phyloP scores from a whole-genome alignment of 2,113 vertebrate species.

The Hippocampus zosterae region DNA sequence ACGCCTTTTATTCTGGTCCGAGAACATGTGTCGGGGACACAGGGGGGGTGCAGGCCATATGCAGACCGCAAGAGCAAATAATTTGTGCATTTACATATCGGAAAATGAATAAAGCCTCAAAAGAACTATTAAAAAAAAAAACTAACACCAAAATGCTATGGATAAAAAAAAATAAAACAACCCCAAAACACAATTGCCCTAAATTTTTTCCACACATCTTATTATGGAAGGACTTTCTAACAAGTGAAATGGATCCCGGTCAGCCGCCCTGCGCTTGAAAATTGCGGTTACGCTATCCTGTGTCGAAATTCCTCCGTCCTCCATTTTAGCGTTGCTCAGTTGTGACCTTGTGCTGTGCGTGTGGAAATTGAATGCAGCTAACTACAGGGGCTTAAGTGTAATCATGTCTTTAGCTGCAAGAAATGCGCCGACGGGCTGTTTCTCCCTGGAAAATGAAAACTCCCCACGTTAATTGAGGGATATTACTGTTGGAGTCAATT shows the following conservation, averaged over 20 bases:
- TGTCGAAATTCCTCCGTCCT: conserved; percentile 31
- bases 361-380: conserved; percentile 76
- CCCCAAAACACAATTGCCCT: background rate
- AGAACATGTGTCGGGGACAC: background rate
- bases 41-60: background rate
- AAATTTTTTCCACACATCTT: background rate
- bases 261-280: background rate
- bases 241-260: background rate
- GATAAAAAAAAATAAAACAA: background rate
- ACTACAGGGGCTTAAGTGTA: conserved; percentile 75
- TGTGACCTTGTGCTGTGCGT: conserved; percentile 69
- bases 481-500: conserved; percentile 70
- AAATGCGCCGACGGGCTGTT: conserved; percentile 68
- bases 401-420: conserved; percentile 72
- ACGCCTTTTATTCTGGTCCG: background rate
- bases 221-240: background rate
- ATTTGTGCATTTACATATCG: background rate
- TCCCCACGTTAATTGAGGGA: conserved; percentile 68
- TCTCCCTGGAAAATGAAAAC: conserved; percentile 69
- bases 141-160: background rate
- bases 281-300: background rate
- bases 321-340: conserved; percentile 34
- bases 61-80: background rate
- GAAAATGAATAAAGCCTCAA: background rate
- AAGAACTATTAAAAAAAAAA: background rate